Conservation (phyloP, 2,888 invertebrate species). For the Macrophya annulata region DNA sequence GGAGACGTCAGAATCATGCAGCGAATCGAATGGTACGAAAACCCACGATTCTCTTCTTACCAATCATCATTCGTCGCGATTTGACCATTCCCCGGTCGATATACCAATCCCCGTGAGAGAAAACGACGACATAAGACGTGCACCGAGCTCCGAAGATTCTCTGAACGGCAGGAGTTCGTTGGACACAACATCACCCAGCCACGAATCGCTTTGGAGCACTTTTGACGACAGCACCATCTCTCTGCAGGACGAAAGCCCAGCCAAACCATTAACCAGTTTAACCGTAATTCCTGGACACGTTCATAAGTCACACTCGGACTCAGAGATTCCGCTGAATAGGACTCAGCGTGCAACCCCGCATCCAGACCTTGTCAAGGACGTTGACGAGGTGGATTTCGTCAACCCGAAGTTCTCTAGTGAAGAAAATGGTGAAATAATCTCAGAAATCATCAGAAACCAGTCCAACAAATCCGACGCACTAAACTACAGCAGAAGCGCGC, state of each 20-base stretch:
- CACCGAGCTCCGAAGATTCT: constrained; percentile 68
- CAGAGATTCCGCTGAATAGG: constrained; percentile 64
- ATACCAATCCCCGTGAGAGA: neutral
- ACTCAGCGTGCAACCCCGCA: neutral
- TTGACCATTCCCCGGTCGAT: constrained; percentile 11
- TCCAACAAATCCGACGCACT: neutral
- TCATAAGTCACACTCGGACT: constrained; percentile 73
- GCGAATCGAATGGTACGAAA: constrained; percentile 32
- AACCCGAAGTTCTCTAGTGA: neutral
- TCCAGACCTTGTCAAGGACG: neutral
- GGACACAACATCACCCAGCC: constrained; percentile 74
- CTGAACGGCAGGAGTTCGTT: constrained; percentile 70
- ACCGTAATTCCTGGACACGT: constrained; percentile 55
- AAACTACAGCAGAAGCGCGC: neutral
- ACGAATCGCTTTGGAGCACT: constrained; percentile 75
- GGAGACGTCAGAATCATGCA: constrained; percentile 70
- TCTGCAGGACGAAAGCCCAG: constrained; percentile 68
- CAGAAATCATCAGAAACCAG: constrained; percentile 46
- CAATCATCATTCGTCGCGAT: constrained; percentile 14
- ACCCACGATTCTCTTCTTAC: neutral
- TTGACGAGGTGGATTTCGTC: constrained; percentile 65
- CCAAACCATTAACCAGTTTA: constrained; percentile 28
- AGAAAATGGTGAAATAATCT: neutral
- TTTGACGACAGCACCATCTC: constrained; percentile 75
- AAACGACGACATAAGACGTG: constrained; percentile 1